Percentiles rank a stretch among this genome's conserved stretches.
Evolutionary conservation across 1,140 invertebrate species (phyloP).

Genomic region (Megathymus violae): DNA sequence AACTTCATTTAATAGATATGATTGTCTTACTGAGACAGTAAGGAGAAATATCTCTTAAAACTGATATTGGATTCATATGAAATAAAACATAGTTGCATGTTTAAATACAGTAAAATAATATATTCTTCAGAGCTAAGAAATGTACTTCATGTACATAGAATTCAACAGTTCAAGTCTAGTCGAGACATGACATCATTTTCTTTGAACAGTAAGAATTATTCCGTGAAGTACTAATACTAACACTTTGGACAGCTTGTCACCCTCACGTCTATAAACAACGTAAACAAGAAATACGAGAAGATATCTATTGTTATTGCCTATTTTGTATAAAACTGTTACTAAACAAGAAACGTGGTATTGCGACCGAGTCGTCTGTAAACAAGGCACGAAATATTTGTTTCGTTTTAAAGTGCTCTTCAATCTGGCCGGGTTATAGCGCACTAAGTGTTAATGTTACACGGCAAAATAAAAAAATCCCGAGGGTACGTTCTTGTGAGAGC

Average conservation of each 20-base stretch:
- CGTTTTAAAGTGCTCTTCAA: slow-evolving; percentile 25
- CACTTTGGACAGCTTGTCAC: slow-evolving; percentile 51
- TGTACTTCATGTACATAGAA: too few species aligned
- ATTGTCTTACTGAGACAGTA: too few species aligned
- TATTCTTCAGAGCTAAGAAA: too few species aligned
- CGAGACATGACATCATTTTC: slow-evolving; percentile 29
- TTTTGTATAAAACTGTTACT: slow-evolving; percentile 37
- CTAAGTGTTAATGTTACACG: slow-evolving; percentile 38
- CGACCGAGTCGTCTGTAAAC: slow-evolving; percentile 36
- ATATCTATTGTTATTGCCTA: slow-evolving; percentile 24
- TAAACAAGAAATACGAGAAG: slow-evolving; percentile 43
- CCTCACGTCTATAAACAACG: slow-evolving; percentile 47
- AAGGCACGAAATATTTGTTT: slow-evolving; percentile 22
- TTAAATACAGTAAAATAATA: too few species aligned
- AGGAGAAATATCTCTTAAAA: too few species aligned
- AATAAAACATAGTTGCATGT: too few species aligned
- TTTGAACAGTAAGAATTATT: slow-evolving; percentile 37
- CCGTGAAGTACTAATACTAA: slow-evolving; percentile 42
- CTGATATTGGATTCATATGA: too few species aligned
- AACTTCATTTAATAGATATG: too few species aligned
- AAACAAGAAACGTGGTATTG: slow-evolving; percentile 33
- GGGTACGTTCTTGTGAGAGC: neutral
- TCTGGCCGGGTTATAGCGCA: slow-evolving; percentile 14
- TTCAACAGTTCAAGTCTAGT: slow-evolving; percentile 8
- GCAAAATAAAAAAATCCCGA: slow-evolving; percentile 41